Base-by-base conservation (phyloP, 2,888 invertebrate genomes). In the Ichneumoninae sp. region DNA sequence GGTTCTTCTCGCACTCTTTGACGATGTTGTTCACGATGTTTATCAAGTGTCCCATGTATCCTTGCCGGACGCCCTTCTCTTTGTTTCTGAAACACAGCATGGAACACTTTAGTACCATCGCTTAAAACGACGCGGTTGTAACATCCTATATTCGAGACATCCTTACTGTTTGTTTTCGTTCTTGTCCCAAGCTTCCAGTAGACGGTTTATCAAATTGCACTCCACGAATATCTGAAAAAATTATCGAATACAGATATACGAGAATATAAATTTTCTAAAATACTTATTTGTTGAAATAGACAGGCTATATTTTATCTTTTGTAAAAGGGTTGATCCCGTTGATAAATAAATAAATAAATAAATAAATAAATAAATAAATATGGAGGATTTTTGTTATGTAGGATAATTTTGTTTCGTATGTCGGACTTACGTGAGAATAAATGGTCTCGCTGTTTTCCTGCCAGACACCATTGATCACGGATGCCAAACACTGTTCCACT, bases 171-270 rank as follows among this genome's bases (percentile, higher is more conserved):
- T 95, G 89, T 95, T 95, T 89, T 96, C 96, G 94, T 98, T 98
- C 88, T 96, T 96, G 90, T 97, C 96, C 96, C 97, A 98, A 74
- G 96, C 97, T 88, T 97, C 96, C 93, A 98, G 95, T 90, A 98
- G 95, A 93, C 96, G 96, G 89, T 97, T 96, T 88, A 98, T 94
- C 93, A 98, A 95, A 91, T 96, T 96, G 94, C 97, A 97, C 92
- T 98, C 96, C 90, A 96, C 94, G 93, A 98, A 95, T 91, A 98
- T 95, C 97, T 98, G 94, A 60, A 74, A 54, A n/a, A 4, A 95
- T 95, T 92, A 16, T 54, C 54, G 63, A n/a, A 19, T 3, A 1
- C 44, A 66, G 60, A 50, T 36, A 50, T 22, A 40, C 19, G 5
- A 75, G 10, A 60, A 54, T 57, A 19, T 19, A 19, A 19, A 19